Conservation (phyloP, 2,113 vertebrate genomes). For the Pandion haliaetus region DNA sequence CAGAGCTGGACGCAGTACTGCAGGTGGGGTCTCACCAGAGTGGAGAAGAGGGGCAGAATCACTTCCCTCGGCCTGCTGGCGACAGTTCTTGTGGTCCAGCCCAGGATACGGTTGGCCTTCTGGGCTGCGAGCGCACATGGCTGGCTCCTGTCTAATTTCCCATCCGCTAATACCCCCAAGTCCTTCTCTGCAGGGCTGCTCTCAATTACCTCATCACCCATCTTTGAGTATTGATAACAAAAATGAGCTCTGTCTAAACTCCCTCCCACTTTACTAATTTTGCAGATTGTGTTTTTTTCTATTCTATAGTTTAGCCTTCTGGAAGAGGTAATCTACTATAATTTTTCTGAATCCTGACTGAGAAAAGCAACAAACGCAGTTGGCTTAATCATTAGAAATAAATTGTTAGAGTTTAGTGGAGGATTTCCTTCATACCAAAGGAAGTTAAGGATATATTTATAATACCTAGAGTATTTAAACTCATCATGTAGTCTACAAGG, state of each 20-base stretch:
- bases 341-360: neutral
- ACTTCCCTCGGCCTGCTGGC: neutral
- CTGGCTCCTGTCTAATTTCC: neutral
- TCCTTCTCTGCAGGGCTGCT: neutral
- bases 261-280: neutral
- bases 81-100: neutral
- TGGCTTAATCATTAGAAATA: neutral
- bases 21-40: neutral
- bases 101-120: rapidly evolving
- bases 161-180: neutral
- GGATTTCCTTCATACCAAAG: neutral
- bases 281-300: neutral
- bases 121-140: neutral
- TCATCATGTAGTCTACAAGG: neutral
- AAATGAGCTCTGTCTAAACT: neutral
- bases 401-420: neutral
- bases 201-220: neutral
- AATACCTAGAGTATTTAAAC: neutral
- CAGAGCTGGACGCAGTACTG: rapidly evolving
- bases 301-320: neutral
- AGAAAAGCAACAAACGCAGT: neutral
- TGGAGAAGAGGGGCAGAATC: neutral
- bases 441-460: neutral
- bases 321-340: neutral
- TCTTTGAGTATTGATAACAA: neutral